Evolutionary conservation across 2,113 vertebrate species (phyloP).

Genomic region (Felis catus): F.catus_Fca126_mat1.0 CM031412.1:33953501-33954000

Average conservation of each 20-base stretch:
- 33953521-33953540: background rate
- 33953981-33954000: background rate
- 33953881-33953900: background rate
- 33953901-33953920: background rate
- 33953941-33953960: background rate
- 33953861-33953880: background rate
- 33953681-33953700: background rate
- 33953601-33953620: constrained; percentile 28
- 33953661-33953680: background rate
- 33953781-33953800: background rate
- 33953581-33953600: background rate
- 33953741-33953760: background rate
- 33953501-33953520: background rate
- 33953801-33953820: background rate
- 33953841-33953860: background rate
- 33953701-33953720: background rate
- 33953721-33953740: constrained; percentile 10
- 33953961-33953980: background rate
- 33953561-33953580: background rate
- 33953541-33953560: background rate
- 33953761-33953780: background rate
- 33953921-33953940: background rate
- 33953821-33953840: background rate
- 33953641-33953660: background rate
- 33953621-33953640: background rate